Evolutionary conservation across 2,797 vertebrate species (phyloP), one percentile per base, ranked within the genome.

Genomic region (Periparus ater): DNA sequence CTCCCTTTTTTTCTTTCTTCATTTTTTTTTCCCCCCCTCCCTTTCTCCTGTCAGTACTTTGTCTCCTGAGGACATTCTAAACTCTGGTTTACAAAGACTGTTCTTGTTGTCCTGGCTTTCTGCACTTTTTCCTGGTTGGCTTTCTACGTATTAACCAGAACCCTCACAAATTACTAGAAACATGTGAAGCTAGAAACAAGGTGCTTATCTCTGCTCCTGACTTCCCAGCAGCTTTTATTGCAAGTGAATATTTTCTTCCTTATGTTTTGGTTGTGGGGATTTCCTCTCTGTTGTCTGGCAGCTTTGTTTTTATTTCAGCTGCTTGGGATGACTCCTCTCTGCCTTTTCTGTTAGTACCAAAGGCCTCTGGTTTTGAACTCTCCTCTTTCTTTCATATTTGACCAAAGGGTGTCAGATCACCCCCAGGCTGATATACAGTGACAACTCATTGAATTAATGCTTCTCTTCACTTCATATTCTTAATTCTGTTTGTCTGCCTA

Each of bases 311-410:
- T 27, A 7, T 83, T 90, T 78, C 72, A 40, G 27, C 53, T 89
- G 44, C 66, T 67, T 88, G 74, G 27, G 60, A 17, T 70, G 13
- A 38, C 19, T 65, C 53, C 10, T 34, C 51, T 89, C 90, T 91
- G 55, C 60, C 83, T 88, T 60, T 82, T 85, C 47, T 47, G 18
- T 58, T 65, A n/a, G 10, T 87, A 58, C 80, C 92, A 93, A 73
- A 93, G 74, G 70, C 81, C 45, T 8, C 61, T 65, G 40, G 30
- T 86, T 81, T 91, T 92, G 54, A 87, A 66, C 75, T 80, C 57
- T 74, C 16, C 32, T 70, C 18, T 93, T 82, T 85, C 30, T 57
- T 84, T 83, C 47, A 7, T 32, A 32, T 40, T 75, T 82, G 47
- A 82, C 74, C 81, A 85, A 47, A 76, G 66, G 63, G 45, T 70